Conservation (phyloP, 2,888 invertebrate genomes). For the Gasteruption jaculator region DNA sequence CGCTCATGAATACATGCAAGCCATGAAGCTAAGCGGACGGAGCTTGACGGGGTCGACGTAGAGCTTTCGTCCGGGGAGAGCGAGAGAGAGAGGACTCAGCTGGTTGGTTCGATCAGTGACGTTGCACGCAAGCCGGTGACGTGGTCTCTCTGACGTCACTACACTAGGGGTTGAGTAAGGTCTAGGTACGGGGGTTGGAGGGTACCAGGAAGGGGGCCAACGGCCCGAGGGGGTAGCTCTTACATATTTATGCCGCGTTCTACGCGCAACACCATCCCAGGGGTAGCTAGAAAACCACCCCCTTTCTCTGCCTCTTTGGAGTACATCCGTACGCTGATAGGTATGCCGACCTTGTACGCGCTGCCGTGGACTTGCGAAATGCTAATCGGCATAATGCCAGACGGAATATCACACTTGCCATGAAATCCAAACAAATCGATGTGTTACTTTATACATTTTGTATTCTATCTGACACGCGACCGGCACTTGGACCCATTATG, state of each 20-base stretch:
- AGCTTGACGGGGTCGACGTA: slow-evolving; percentile 25
- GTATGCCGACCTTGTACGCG: too few relatives aligned
- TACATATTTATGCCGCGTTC: slow-evolving; percentile 52
- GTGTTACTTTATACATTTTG: too few relatives aligned
- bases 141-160: slow-evolving; percentile 39
- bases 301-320: slow-evolving; percentile 7
- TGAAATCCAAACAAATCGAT: too few relatives aligned
- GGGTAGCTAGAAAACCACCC: slow-evolving; percentile 16
- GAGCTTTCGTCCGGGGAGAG: slow-evolving; percentile 26
- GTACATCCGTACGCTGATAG: slow-evolving; percentile 16
- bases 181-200: slow-evolving; percentile 31
- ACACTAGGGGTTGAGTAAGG: slow-evolving; percentile 35
- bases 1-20: slow-evolving; percentile 42
- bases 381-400: too few relatives aligned
- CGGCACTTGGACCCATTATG: too few relatives aligned
- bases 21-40: slow-evolving; percentile 31
- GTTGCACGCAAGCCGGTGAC: slow-evolving; percentile 42
- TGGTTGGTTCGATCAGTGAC: slow-evolving; percentile 50
- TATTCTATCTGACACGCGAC: too few relatives aligned
- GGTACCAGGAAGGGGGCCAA: slow-evolving; percentile 30
- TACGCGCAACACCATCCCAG: slow-evolving; percentile 41
- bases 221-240: slow-evolving; percentile 41
- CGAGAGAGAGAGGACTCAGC: too few relatives aligned
- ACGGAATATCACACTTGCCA: too few relatives aligned
- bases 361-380: too few relatives aligned